Base-by-base conservation (phyloP, 1,140 invertebrate species). In the Eriocheir sinensis region DNA sequence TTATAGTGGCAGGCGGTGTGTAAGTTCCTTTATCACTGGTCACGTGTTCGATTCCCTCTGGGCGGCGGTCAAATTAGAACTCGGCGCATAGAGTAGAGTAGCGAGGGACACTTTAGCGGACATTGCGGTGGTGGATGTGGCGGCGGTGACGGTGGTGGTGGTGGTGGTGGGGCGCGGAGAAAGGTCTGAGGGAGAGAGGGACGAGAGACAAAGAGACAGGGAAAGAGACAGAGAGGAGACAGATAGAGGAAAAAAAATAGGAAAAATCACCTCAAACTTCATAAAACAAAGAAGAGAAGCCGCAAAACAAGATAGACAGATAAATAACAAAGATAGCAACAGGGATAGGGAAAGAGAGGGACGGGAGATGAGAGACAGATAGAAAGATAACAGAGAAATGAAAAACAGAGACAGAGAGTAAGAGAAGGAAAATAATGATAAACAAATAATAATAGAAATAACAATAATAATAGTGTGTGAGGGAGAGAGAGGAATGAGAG, bases 1-100 rank as follows among this genome's bases (percentile, higher is more conserved):
- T 72, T 72, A 17, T 21, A n/a, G 44, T 8, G 44, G 44, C 44
- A 15, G 44, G 44, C 15, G 4, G 4, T 48, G 4, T 15, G 60
- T n/a, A 72, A 72, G 21, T 53, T 21, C 48, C 3, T 72, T 72
- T 72, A n/a, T 72, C 60, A 72, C n/a, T 72, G 60, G 27, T n/a
- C 27, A n/a, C 60, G 60, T 21, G 60, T 72, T 21, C 60, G 27
- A 72, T 27, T 72, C 60, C 27, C 60, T n/a, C n/a, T 21, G 6
- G 60, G n/a, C 60, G 44, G 44, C 44, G 60, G n/a, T 72, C 60
- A 72, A 72, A 72, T 72, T 72, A 72, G 60, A 72, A 72, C 60
- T 72, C 60, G 12, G 44, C 60, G 6, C 12, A 72, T 8, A 72
- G 21, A 72, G 60, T 8, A 8, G 60, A 21, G 27, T 72, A n/a